Evolutionary conservation across 2,888 invertebrate species (phyloP).

Genomic region (Lepidocyrtinus sp.): DNA sequence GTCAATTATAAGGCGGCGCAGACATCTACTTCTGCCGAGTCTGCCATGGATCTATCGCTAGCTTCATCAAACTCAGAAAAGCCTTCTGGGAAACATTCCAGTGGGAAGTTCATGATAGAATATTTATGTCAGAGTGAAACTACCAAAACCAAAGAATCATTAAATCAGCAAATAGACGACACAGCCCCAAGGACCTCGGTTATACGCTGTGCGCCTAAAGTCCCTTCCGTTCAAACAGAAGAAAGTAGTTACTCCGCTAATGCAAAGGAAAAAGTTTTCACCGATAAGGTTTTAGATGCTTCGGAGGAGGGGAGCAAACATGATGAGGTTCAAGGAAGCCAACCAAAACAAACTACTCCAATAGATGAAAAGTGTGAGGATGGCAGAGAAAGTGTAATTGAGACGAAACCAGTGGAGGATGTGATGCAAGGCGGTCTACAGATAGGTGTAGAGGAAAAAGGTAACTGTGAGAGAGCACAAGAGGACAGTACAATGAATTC

Average conservation of each 20-base stretch:
- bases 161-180: neutral
- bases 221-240: neutral
- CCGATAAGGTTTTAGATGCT: too few relatives aligned
- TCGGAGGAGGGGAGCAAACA: neutral
- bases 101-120: constrained; percentile 62
- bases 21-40: neutral
- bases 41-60: constrained; percentile 53
- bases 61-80: constrained; percentile 5
- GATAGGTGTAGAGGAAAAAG: constrained; percentile 35
- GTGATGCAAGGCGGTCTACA: too few relatives aligned
- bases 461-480: constrained; percentile 43
- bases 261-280: too few relatives aligned
- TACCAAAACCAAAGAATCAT: too few relatives aligned
- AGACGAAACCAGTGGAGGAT: neutral
- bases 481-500: constrained; percentile 33
- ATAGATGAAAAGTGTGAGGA: neutral
- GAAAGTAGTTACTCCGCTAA: constrained; percentile 32
- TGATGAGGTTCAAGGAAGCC: neutral
- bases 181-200: constrained; percentile 37
- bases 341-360: too few relatives aligned
- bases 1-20: too few relatives aligned
- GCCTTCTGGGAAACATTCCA: constrained; percentile 20
- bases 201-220: constrained; percentile 40
- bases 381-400: constrained; percentile 7
- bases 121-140: constrained; percentile 37